These are phyloP conservation scores for Notarius quadriscutis DNA, from an alignment of 2,113 vertebrate genomes.

Conservation along the genomic window DNA sequence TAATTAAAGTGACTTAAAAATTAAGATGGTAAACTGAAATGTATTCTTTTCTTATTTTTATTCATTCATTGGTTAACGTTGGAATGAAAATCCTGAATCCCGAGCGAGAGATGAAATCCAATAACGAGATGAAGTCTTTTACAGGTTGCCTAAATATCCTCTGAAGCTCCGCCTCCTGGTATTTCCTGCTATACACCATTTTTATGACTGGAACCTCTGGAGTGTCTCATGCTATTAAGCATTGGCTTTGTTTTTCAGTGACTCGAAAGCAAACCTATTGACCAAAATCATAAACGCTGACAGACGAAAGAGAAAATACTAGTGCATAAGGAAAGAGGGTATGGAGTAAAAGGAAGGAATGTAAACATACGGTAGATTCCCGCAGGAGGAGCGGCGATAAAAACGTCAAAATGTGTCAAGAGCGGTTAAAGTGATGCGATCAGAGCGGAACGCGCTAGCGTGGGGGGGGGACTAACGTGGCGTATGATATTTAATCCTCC, in stretches of 20 bases:
- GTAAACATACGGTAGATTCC: conserved; percentile 41
- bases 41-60: not conserved
- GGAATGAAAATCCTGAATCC: not conserved
- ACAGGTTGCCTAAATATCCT: not conserved
- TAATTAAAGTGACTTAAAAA: not conserved
- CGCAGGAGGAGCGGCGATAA: conserved; percentile 50
- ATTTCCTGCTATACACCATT: not conserved
- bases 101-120: not conserved
- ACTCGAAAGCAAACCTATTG: not conserved
- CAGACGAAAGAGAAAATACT: not conserved
- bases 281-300: not conserved
- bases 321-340: conserved; percentile 27
- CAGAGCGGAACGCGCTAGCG: conserved; percentile 50
- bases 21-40: too few relatives aligned
- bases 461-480: not conserved
- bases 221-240: not conserved
- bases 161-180: not conserved
- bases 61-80: not conserved
- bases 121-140: not conserved
- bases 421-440: conserved; percentile 54
- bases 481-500: conserved; percentile 55
- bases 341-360: conserved; percentile 36
- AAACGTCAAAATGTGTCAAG: conserved; percentile 56
- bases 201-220: conserved; percentile 37
- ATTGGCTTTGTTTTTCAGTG: not conserved